A percentile compares a stretch with the other conserved stretches of the same genome.
phyloP scores from a whole-genome alignment of 2,113 vertebrate species.

The Psephotus haematonotus region DNA sequence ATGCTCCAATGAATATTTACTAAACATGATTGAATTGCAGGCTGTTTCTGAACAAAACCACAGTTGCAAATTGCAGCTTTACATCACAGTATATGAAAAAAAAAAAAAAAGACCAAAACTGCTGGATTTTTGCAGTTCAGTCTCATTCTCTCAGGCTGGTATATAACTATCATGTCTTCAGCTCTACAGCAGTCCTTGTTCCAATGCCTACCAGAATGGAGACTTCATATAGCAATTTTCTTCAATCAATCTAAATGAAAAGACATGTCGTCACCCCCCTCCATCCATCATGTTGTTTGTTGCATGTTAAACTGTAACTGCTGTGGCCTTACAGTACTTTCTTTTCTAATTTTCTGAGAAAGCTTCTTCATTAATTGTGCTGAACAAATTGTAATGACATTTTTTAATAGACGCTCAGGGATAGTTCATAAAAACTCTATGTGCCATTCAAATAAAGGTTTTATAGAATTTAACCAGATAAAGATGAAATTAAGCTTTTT shows the following conservation, averaged over 20 bases:
- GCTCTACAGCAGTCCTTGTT: neutral
- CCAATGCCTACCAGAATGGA: neutral
- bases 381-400: conserved; percentile 13
- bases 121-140: neutral
- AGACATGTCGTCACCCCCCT: neutral
- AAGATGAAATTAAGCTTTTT: conserved; percentile 32
- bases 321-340: neutral
- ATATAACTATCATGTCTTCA: neutral
- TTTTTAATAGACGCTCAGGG: neutral
- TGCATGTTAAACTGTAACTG: neutral
- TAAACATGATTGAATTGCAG: neutral
- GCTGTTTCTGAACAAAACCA: neutral
- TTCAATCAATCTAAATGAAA: conserved; percentile 27
- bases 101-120: neutral
- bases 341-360: conserved; percentile 8
- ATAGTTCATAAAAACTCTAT: conserved; percentile 20
- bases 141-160: neutral
- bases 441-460: conserved; percentile 1
- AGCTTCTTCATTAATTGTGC: conserved; percentile 1
- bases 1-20: neutral
- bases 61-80: neutral
- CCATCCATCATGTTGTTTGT: neutral
- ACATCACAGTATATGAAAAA: neutral
- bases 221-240: neutral
- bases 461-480: conserved; percentile 17